Percentiles rank a stretch among this genome's conserved stretches.
These are phyloP conservation scores for Penaeus monodon DNA, from an alignment of 2,888 invertebrate genomes.

Conservation along the genomic window DNA sequence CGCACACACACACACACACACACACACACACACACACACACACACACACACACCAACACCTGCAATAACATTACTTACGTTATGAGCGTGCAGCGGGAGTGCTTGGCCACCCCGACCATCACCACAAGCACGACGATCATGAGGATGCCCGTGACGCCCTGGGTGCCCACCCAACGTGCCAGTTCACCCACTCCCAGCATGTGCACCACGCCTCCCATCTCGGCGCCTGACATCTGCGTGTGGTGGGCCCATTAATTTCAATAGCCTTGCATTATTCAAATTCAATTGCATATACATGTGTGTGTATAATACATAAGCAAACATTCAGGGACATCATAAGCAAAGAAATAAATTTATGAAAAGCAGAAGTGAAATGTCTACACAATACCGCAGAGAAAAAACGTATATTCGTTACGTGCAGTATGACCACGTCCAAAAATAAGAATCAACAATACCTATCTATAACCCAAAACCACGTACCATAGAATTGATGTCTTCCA, in stretches of 20 bases:
- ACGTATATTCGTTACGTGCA: no score
- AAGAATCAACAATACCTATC: no score
- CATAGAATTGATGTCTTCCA: conserved; percentile 64
- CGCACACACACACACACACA: no score
- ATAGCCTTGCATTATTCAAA: background rate
- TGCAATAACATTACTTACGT: conserved; percentile 73
- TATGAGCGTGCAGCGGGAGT: conserved; percentile 86
- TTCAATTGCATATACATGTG: background rate
- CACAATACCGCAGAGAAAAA: no score
- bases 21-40: conserved; percentile 6
- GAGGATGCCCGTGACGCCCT: conserved; percentile 60
- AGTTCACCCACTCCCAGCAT: conserved; percentile 53
- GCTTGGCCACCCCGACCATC: conserved; percentile 88
- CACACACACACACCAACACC: background rate
- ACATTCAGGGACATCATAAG: background rate
- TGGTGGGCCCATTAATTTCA: background rate
- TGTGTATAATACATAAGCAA: background rate
- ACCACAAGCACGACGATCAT: conserved; percentile 69
- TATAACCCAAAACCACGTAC: conserved; percentile 24
- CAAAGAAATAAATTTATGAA: no score
- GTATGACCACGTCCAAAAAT: no score
- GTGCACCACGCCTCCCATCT: conserved; percentile 55
- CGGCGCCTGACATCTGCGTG: conserved; percentile 55
- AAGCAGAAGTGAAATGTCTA: no score
- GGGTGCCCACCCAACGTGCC: conserved; percentile 57